These are phyloP conservation scores for Rhopalosiphum padi DNA, from an alignment of 1,140 invertebrate genomes.

Conservation along the genomic window DNA sequence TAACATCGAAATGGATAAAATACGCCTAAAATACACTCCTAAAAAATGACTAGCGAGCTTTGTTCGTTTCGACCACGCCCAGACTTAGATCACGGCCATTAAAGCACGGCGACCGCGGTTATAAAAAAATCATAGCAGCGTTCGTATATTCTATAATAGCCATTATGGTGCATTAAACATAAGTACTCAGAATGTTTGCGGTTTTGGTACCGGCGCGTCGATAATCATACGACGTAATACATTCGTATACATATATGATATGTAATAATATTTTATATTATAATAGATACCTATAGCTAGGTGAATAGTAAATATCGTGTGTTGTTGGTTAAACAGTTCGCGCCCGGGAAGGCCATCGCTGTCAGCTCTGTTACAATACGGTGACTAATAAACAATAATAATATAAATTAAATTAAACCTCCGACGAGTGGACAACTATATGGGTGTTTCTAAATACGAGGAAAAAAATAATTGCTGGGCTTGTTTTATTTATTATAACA, in stretches of 20 bases:
- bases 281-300: background rate
- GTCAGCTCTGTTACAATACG: background rate
- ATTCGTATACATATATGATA: background rate
- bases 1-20: background rate
- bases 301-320: background rate
- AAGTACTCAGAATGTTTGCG: background rate
- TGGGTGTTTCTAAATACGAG: background rate
- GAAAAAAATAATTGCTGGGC: background rate
- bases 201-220: background rate
- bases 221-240: background rate
- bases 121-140: background rate
- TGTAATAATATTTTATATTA: background rate
- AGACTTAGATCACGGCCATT: background rate
- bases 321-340: background rate
- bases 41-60: background rate
- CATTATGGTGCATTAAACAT: background rate
- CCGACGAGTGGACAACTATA: background rate
- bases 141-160: background rate
- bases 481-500: background rate
- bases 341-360: background rate
- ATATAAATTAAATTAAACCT: slow-evolving; percentile 5
- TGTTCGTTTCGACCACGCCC: background rate
- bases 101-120: background rate
- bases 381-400: background rate
- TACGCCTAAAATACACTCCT: background rate